phyloP scores from a whole-genome alignment of 1,140 invertebrate genomes.

The Ctenoplectra terminalis region DNA sequence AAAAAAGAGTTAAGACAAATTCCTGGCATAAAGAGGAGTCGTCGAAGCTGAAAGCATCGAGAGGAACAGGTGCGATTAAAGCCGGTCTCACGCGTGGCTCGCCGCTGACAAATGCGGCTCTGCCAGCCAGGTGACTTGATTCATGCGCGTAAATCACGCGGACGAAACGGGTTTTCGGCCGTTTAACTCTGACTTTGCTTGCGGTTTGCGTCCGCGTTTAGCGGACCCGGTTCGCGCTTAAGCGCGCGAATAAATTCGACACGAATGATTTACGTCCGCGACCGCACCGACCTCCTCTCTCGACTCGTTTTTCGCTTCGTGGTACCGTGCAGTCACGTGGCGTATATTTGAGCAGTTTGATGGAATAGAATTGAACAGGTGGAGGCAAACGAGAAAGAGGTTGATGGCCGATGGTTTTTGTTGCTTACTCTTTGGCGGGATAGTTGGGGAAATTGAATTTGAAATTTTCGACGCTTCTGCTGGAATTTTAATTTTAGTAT shows the following conservation, averaged over 20 bases:
- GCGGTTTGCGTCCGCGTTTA: constrained; percentile 57
- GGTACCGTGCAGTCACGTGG: not conserved
- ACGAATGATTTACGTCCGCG: constrained; percentile 31
- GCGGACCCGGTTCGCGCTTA: no score
- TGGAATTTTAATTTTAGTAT: no score
- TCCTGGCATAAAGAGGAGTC: no score
- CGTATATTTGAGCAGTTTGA: not conserved
- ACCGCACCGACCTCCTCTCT: not conserved
- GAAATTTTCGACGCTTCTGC: no score
- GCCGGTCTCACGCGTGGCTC: constrained; percentile 27
- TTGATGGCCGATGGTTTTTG: not conserved
- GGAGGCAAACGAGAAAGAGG: not conserved
- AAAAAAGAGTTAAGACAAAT: no score
- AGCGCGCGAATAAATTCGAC: constrained; percentile 57
- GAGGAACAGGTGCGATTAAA: constrained; percentile 25
- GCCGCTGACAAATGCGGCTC: no score
- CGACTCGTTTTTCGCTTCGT: constrained; percentile 4
- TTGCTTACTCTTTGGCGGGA: no score
- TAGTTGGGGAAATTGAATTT: no score
- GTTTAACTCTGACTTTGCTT: constrained; percentile 47
- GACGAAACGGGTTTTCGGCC: constrained; percentile 57
- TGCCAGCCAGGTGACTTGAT: constrained; percentile 65
- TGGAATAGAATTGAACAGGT: not conserved
- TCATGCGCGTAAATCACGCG: constrained; percentile 68
- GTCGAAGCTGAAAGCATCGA: no score